Conservation (phyloP, 2,797 vertebrate species). For the Sebastiscus tertius region DNA sequence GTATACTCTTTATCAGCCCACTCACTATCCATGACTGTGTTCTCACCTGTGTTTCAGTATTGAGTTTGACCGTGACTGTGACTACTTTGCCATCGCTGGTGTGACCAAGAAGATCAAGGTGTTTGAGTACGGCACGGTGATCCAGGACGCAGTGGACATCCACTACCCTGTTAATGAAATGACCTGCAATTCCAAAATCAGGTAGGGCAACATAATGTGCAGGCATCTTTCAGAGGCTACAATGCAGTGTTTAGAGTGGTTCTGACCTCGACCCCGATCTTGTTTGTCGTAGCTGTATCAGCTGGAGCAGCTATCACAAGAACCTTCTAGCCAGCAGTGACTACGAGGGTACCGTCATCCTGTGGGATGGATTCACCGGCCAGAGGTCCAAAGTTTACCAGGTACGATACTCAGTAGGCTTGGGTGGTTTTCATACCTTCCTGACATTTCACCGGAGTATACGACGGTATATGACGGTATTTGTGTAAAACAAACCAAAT, state of each 20-base stretch:
- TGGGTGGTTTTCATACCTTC: background rate
- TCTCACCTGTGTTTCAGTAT: constrained; percentile 84
- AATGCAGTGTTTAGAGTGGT: background rate
- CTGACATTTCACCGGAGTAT: background rate
- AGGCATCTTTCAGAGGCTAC: background rate
- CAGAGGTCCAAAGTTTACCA: constrained; percentile 99
- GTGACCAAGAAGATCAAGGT: constrained; percentile 99
- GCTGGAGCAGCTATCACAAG: constrained; percentile 99
- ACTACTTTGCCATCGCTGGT: constrained; percentile 99
- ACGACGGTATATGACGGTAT: background rate
- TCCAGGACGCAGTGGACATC: constrained; percentile 99
- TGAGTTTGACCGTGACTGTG: constrained; percentile 99
- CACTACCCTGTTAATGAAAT: constrained; percentile 99
- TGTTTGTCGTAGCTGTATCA: constrained; percentile 92
- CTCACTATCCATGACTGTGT: rapidly evolving
- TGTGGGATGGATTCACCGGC: constrained; percentile 99
- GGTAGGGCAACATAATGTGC: constrained; percentile 72
- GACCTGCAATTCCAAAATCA: constrained; percentile 99
- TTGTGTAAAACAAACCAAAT: background rate
- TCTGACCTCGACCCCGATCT: background rate
- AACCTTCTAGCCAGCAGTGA: constrained; percentile 98
- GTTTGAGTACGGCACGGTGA: constrained; percentile 98
- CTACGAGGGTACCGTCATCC: constrained; percentile 99
- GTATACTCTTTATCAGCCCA: background rate
- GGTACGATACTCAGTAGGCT: constrained; percentile 75